phyloP scores from a whole-genome alignment of 2,797 vertebrate species.

The Pangasius mekongensis region DNA sequence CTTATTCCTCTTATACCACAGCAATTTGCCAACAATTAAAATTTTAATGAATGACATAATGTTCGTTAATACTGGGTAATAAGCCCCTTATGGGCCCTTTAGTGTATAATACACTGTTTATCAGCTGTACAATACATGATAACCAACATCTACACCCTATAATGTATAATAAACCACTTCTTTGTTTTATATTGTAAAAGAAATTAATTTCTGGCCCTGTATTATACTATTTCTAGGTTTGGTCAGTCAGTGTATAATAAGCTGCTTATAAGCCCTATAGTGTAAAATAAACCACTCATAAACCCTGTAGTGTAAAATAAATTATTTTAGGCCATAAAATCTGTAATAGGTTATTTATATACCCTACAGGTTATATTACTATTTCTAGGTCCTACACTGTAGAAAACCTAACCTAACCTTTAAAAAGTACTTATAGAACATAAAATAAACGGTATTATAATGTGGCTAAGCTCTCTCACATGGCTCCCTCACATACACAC shows the following conservation, averaged over 20 bases:
- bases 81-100: background rate
- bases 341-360: background rate
- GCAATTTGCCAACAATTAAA: background rate
- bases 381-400: background rate
- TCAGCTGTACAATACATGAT: background rate
- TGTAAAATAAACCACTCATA: background rate
- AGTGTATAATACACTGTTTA: background rate
- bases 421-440: background rate
- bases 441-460: constrained; percentile 2
- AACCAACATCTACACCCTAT: background rate
- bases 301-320: background rate
- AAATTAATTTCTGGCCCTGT: background rate
- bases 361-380: background rate
- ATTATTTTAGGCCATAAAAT: background rate
- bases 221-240: background rate
- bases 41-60: background rate
- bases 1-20: background rate
- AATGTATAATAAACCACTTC: background rate
- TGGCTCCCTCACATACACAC: background rate
- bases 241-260: background rate
- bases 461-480: background rate
- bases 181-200: background rate
- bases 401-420: background rate
- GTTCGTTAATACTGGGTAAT: background rate
- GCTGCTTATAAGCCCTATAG: background rate